A percentile compares a stretch with the other conserved stretches of the same genome.
Conservation (phyloP, 2,888 invertebrate genomes). For the Diogma glabrata region DNA sequence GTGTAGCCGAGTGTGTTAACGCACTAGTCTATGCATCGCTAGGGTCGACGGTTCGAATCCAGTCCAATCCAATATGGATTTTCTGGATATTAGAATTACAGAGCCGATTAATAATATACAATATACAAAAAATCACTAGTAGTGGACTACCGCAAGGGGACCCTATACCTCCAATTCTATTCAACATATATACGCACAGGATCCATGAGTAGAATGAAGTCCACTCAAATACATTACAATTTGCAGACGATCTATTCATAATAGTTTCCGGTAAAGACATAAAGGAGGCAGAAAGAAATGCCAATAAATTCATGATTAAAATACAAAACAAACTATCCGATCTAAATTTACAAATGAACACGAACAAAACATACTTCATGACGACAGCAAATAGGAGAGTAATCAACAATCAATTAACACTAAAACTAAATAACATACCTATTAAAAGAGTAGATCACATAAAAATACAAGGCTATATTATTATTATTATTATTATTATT, state of each 20-base stretch:
- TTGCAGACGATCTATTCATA: background rate
- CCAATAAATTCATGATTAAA: background rate
- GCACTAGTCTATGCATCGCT: no score
- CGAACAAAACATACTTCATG: background rate
- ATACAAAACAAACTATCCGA: background rate
- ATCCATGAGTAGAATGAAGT: background rate
- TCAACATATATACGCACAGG: background rate
- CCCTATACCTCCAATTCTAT: background rate
- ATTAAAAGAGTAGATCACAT: background rate
- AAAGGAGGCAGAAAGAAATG: background rate
- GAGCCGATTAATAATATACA: no score
- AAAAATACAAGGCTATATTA: background rate
- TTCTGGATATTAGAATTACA: no score
- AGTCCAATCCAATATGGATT: no score
- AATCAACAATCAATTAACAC: background rate
- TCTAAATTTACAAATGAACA: background rate
- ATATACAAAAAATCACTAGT: background rate
- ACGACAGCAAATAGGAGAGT: background rate
- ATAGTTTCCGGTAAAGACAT: no score
- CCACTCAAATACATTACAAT: background rate
- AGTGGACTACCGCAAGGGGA: background rate
- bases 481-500: no score
- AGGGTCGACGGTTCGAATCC: no score
- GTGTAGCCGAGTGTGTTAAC: no score
- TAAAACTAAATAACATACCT: background rate